A percentile compares a stretch with the other conserved stretches of the same genome.
These are phyloP conservation scores for Eriosoma lanigerum DNA, from an alignment of 1,140 invertebrate genomes.

Conservation along the genomic window DNA sequence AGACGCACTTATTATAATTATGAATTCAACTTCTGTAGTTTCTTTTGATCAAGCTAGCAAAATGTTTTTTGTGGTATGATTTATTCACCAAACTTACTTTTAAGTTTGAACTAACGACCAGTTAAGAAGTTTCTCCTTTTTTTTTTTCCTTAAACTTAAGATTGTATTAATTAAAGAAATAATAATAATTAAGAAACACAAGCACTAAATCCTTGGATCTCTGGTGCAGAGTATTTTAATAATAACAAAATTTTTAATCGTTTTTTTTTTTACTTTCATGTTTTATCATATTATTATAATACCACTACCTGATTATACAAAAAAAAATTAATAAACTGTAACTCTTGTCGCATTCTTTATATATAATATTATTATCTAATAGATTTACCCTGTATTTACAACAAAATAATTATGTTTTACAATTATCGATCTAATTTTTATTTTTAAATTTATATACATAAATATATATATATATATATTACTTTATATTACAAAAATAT, in stretches of 20 bases:
- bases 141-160: not conserved
- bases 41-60: not conserved
- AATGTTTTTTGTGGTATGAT: constrained; percentile 24
- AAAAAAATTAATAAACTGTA: no score
- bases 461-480: no score
- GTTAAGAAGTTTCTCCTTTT: constrained; percentile 30
- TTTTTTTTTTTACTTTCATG: not conserved
- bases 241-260: not conserved
- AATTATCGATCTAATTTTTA: no score
- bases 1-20: not conserved
- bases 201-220: not conserved
- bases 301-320: not conserved
- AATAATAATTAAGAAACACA: not conserved
- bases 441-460: no score
- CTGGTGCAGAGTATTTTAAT: not conserved
- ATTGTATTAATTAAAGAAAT: not conserved
- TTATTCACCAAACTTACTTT: constrained; percentile 9
- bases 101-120: constrained; percentile 6
- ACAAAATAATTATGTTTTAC: no score
- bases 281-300: constrained; percentile 1
- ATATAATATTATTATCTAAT: no score
- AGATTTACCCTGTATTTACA: no score
- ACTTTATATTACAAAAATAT: no score
- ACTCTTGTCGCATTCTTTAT: no score
- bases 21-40: not conserved